Percentiles rank a stretch among this genome's conserved stretches.
These are phyloP conservation scores for Epirrita christyi DNA, from an alignment of 2,888 invertebrate species.

Conservation along the genomic window DNA sequence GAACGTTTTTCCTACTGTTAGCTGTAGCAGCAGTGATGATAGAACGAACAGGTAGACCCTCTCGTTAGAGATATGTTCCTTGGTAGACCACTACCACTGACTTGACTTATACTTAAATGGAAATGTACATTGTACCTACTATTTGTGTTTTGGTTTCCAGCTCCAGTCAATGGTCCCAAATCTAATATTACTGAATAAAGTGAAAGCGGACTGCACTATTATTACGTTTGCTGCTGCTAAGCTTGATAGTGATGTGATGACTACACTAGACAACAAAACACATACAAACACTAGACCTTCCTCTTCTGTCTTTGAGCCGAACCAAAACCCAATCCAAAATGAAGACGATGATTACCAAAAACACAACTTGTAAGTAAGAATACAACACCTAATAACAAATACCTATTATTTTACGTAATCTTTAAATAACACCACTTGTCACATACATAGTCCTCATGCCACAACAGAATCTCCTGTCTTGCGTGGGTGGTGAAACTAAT, in stretches of 20 bases:
- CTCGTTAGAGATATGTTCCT: too few relatives aligned
- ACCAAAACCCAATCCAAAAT: background rate
- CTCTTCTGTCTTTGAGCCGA: background rate
- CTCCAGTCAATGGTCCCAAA: conserved; percentile 68
- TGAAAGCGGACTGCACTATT: conserved; percentile 7
- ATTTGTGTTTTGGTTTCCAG: conserved; percentile 62
- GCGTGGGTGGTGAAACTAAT: too few relatives aligned
- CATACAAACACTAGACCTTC: too few relatives aligned
- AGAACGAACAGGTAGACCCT: conserved; percentile 62
- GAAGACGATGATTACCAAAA: background rate
- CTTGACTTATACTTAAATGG: too few relatives aligned
- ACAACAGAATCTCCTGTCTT: too few relatives aligned
- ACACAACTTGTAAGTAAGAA: background rate
- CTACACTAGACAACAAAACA: too few relatives aligned
- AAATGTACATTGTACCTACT: conserved; percentile 45
- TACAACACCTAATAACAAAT: too few relatives aligned
- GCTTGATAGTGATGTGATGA: background rate
- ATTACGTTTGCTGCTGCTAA: background rate
- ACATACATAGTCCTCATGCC: too few relatives aligned
- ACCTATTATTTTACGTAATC: too few relatives aligned
- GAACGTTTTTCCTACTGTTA: conserved; percentile 27
- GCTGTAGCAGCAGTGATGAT: conserved; percentile 8
- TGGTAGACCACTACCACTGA: too few relatives aligned
- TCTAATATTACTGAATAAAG: conserved; percentile 41
- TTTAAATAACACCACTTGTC: too few relatives aligned